Percentiles rank a stretch among this genome's conserved stretches.
Conservation (phyloP, 2,888 invertebrate genomes). For the Leistus spinibarbis region DNA sequence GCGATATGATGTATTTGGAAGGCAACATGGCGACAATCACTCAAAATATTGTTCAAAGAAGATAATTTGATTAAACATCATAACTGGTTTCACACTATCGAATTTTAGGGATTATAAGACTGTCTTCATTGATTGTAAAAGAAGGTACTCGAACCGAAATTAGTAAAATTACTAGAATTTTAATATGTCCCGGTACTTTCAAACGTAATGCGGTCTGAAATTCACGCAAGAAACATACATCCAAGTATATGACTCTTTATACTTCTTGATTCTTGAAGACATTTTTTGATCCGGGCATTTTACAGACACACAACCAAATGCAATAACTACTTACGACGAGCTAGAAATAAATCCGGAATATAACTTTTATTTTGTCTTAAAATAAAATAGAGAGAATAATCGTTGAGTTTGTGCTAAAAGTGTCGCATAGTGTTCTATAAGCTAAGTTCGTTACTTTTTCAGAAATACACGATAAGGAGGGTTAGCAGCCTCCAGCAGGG, state of each 20-base stretch:
- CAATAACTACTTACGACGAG: too few species aligned
- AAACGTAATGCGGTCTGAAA: too few species aligned
- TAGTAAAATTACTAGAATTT: too few species aligned
- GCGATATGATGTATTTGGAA: constrained; percentile 10
- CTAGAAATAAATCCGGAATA: background rate
- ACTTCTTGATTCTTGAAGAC: too few species aligned
- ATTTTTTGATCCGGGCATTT: too few species aligned
- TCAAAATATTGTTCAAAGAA: background rate
- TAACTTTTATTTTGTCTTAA: background rate
- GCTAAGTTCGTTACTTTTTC: background rate
- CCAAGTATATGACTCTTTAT: too few species aligned
- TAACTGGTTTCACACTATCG: background rate
- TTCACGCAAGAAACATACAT: too few species aligned
- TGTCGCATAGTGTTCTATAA: background rate
- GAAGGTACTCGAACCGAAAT: too few species aligned
- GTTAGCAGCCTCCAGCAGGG: background rate
- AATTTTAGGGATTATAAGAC: too few species aligned
- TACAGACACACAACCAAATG: too few species aligned
- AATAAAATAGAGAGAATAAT: background rate
- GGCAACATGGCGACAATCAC: constrained; percentile 9
- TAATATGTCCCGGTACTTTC: too few species aligned
- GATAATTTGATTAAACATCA: background rate
- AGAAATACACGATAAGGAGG: background rate
- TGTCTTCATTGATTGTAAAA: too few species aligned
- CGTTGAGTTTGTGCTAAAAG: background rate